phyloP scores from a whole-genome alignment of 2,113 vertebrate genomes.

The Pogonocichla stellata region DNA sequence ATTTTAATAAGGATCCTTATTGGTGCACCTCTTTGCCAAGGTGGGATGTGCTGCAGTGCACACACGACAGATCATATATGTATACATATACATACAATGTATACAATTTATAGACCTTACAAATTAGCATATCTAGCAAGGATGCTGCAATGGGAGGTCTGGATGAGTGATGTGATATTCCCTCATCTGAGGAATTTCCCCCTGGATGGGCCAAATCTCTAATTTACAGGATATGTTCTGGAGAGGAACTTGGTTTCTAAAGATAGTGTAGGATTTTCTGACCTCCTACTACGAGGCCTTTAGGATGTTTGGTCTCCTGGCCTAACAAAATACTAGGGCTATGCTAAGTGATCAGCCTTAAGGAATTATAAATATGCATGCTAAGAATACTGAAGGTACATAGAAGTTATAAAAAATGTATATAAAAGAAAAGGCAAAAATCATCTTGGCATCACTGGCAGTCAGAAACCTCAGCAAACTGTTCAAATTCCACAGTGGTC shows the following conservation, averaged over 20 bases:
- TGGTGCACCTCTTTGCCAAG: background rate
- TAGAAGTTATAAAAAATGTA: background rate
- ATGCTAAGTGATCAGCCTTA: background rate
- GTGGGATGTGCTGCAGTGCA: fast-evolving
- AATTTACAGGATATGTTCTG: background rate
- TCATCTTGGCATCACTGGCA: background rate
- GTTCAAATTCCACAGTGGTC: background rate
- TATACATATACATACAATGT: too few relatives aligned
- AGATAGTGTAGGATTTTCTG: background rate
- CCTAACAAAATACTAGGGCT: background rate
- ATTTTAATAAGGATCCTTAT: background rate
- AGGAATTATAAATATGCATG: background rate
- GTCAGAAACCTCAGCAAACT: background rate
- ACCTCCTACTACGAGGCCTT: fast-evolving
- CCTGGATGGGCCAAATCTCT: too few relatives aligned
- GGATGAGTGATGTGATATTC: background rate
- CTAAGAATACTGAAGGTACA: background rate
- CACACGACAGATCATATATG: fast-evolving
- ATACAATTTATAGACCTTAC: background rate
- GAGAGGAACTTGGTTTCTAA: background rate
- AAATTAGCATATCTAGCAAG: background rate
- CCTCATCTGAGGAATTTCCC: fast-evolving
- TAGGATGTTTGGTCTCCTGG: background rate
- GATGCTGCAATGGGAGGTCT: background rate
- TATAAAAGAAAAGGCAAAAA: background rate